These are phyloP conservation scores for Philonicus albiceps DNA, from an alignment of 2,888 invertebrate genomes.

Conservation along the genomic window DNA sequence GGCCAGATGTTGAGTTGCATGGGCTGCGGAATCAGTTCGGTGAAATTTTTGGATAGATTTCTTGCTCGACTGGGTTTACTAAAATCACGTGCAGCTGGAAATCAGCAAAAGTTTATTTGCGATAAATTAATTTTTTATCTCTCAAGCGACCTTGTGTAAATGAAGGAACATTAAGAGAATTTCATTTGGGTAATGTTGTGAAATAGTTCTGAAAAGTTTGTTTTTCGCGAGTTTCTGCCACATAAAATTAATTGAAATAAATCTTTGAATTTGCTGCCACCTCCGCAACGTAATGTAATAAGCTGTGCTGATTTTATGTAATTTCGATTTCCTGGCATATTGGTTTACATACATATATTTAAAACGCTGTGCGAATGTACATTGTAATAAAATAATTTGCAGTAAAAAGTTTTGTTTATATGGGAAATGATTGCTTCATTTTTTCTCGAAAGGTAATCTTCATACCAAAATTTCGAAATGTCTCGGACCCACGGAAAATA, in stretches of 20 bases:
- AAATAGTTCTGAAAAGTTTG: not conserved
- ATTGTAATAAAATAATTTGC: too few species aligned
- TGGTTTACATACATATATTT: not conserved
- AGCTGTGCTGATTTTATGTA: not conserved
- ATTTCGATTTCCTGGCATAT: not conserved
- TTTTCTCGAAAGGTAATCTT: too few species aligned
- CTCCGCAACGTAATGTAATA: not conserved
- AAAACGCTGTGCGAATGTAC: too few species aligned
- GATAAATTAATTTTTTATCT: slow-evolving; percentile 1
- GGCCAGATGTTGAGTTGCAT: not conserved
- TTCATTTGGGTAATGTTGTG: not conserved
- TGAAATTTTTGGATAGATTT: not conserved
- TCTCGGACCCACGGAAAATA: too few species aligned
- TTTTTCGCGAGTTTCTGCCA: not conserved
- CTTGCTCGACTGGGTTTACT: not conserved
- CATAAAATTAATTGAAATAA: not conserved
- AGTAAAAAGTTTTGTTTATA: too few species aligned
- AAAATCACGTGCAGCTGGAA: not conserved
- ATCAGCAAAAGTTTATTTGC: slow-evolving; percentile 12
- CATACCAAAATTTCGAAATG: too few species aligned
- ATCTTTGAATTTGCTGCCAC: not conserved
- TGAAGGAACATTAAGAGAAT: slow-evolving; percentile 2
- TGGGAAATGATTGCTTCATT: not conserved
- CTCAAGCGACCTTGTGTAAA: not conserved
- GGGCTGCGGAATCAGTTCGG: too few species aligned